These are phyloP conservation scores for Mormyrops boulengeri DNA, from an alignment of 2,797 vertebrate species.

Conservation along the genomic window DNA sequence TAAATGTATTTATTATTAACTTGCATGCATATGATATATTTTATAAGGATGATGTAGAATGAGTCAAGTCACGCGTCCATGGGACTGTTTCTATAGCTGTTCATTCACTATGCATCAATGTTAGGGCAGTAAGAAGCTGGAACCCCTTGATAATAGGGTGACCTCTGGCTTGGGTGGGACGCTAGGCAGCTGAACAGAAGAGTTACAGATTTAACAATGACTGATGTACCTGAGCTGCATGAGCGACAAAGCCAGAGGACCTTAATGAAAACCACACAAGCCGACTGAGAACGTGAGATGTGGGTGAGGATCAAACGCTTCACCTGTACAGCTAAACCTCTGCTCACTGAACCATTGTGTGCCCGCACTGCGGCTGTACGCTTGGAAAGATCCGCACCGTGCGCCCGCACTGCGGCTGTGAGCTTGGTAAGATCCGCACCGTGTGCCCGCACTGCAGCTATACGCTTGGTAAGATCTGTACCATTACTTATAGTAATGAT, in stretches of 20 bases:
- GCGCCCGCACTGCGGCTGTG: no score
- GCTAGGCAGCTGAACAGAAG: neutral
- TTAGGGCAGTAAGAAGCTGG: neutral
- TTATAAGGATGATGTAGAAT: neutral
- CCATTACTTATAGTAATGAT: neutral
- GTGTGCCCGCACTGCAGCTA: no score
- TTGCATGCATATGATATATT: neutral
- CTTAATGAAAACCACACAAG: neutral
- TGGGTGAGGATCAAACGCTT: neutral
- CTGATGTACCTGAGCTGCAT: neutral
- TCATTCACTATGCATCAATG: neutral
- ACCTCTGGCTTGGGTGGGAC: neutral
- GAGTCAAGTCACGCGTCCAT: neutral
- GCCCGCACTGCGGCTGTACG: neutral
- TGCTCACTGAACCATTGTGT: neutral
- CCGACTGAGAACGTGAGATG: neutral
- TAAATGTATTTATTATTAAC: neutral
- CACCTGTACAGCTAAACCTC: neutral
- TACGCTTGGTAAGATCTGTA: neutral
- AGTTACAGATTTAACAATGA: neutral
- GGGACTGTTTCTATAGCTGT: neutral
- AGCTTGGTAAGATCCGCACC: no score
- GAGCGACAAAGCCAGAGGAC: neutral
- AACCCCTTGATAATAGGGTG: neutral
- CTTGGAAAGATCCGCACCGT: no score